Evolutionary conservation across 2,888 invertebrate genomes (phyloP).

Genomic region (Meiosimyza platycephala): DNA sequence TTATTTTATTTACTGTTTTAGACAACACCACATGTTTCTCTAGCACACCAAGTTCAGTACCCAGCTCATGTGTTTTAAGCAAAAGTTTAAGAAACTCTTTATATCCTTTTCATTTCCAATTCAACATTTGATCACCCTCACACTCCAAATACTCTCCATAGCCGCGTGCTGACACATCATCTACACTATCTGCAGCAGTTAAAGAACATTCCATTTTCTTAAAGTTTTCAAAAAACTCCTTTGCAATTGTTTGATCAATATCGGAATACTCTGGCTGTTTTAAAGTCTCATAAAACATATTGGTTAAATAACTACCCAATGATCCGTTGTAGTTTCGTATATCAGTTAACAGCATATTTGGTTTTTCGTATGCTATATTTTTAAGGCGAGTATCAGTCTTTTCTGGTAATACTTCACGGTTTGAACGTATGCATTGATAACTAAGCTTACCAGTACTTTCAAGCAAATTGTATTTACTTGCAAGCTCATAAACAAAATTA

Average conservation of each 20-base stretch:
- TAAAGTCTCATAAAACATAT: conserved; percentile 47
- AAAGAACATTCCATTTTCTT: conserved; percentile 64
- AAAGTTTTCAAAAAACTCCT: conserved; percentile 71
- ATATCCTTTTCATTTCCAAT: conserved; percentile 77
- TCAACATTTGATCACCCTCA: conserved; percentile 74
- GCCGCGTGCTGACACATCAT: conserved; percentile 73
- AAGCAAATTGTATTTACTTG: conserved; percentile 51
- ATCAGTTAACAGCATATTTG: conserved; percentile 50
- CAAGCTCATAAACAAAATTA: conserved; percentile 72
- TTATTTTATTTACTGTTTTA: conserved; percentile 55
- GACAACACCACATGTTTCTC: conserved; percentile 57
- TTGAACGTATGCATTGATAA: conserved; percentile 53
- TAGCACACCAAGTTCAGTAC: conserved; percentile 46
- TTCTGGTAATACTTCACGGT: conserved; percentile 57
- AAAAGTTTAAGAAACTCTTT: conserved; percentile 44
- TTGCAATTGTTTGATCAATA: conserved; percentile 61
- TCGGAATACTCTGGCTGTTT: conserved; percentile 41
- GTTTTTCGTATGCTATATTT: conserved; percentile 55
- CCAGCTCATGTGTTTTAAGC: conserved; percentile 36
- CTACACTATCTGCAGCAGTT: conserved; percentile 54
- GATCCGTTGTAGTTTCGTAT: conserved; percentile 48
- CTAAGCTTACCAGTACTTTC: conserved; percentile 37
- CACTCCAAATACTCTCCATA: conserved; percentile 74
- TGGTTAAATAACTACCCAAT: conserved; percentile 49
- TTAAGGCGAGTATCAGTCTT: conserved; percentile 54